These are phyloP conservation scores for Cryptops parisi DNA, from an alignment of 2,888 invertebrate genomes.

Conservation along the genomic window DNA sequence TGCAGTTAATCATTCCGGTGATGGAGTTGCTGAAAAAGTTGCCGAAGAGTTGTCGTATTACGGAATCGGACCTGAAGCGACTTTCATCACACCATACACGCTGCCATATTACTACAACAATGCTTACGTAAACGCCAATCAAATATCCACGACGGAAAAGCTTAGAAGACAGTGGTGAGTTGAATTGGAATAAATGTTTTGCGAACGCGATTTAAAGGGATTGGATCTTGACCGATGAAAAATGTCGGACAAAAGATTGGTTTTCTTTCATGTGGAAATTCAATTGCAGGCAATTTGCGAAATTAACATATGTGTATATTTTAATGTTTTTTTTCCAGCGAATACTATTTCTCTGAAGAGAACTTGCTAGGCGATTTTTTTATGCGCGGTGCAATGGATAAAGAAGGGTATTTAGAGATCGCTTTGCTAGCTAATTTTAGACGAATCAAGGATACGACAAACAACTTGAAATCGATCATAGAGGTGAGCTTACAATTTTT, in stretches of 20 bases:
- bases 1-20: too few species aligned
- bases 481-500: too few species aligned
- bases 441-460: slow-evolving; percentile 73
- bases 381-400: slow-evolving; percentile 90
- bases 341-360: slow-evolving; percentile 97
- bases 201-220: background rate
- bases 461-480: slow-evolving; percentile 66
- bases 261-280: too few species aligned
- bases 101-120: slow-evolving; percentile 18
- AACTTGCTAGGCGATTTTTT: slow-evolving; percentile 93
- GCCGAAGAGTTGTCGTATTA: too few species aligned
- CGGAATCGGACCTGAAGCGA: too few species aligned
- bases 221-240: too few species aligned
- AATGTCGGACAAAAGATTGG: too few species aligned
- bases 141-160: slow-evolving; percentile 57
- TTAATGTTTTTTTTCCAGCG: slow-evolving; percentile 45
- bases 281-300: too few species aligned
- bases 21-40: too few species aligned
- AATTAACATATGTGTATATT: slow-evolving; percentile 1
- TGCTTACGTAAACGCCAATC: slow-evolving; percentile 33
- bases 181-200: background rate
- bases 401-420: slow-evolving; percentile 83
- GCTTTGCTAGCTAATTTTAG: slow-evolving; percentile 91
- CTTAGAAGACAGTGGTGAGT: slow-evolving; percentile 85
- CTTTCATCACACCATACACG: slow-evolving; percentile 19